phyloP scores from a whole-genome alignment of 2,888 invertebrate genomes.

The Nudaria mundana region DNA sequence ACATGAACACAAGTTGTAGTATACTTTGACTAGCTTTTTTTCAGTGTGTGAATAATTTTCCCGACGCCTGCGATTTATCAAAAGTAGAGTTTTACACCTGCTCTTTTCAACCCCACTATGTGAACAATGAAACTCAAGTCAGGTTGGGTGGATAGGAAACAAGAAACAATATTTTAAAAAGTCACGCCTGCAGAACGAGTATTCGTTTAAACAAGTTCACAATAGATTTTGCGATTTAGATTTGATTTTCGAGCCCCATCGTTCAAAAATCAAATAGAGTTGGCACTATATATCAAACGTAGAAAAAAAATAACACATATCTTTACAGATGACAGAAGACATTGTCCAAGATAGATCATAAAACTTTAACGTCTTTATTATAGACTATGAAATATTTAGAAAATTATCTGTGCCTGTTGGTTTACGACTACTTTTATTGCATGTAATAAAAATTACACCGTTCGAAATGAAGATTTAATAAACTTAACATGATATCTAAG shows the following conservation, averaged over 20 bases:
- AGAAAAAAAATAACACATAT: slow-evolving; percentile 13
- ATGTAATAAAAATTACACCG: slow-evolving; percentile 16
- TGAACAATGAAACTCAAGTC: slow-evolving; percentile 44
- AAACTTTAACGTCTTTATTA: slow-evolving; percentile 39
- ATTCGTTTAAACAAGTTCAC: slow-evolving; percentile 50
- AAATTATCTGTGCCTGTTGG: slow-evolving; percentile 26
- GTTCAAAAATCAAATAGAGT: slow-evolving; percentile 49
- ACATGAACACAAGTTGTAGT: too few relatives aligned
- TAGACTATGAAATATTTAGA: slow-evolving; percentile 29
- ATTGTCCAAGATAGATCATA: slow-evolving; percentile 33
- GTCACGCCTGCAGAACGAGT: slow-evolving; percentile 46
- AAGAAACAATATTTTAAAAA: slow-evolving; percentile 43
- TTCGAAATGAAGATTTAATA: slow-evolving; percentile 19
- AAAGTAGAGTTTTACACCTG: slow-evolving; percentile 10
- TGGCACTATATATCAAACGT: slow-evolving; percentile 21
- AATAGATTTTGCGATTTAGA: slow-evolving; percentile 64
- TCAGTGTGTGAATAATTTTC: not conserved
- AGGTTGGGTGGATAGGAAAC: slow-evolving; percentile 39
- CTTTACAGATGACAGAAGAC: slow-evolving; percentile 12
- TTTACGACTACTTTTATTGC: slow-evolving; percentile 31
- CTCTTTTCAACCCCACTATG: slow-evolving; percentile 2
- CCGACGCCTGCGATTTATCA: not conserved
- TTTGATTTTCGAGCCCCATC: slow-evolving; percentile 52
- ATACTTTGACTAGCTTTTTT: too few relatives aligned
- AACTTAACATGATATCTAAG: too few relatives aligned